A percentile compares a stretch with the other conserved stretches of the same genome.
phyloP scores from a whole-genome alignment of 2,888 invertebrate genomes.

The Agonopterix heracliana region DNA sequence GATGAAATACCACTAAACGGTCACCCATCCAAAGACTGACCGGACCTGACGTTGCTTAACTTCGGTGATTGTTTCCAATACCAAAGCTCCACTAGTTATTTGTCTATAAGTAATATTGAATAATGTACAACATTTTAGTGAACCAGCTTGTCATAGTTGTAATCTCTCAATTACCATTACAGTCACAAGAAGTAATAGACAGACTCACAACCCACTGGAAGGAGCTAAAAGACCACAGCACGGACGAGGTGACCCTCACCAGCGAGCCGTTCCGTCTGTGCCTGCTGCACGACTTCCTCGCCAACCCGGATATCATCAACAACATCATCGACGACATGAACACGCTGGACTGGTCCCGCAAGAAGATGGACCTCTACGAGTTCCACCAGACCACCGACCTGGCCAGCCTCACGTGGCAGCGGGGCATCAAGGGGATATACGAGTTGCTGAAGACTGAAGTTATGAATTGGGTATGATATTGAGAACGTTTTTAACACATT shows the following conservation, averaged over 20 bases:
- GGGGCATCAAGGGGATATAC: constrained; percentile 78
- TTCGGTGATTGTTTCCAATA: too few relatives aligned
- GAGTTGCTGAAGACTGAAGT: constrained; percentile 80
- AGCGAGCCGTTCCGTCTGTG: constrained; percentile 81
- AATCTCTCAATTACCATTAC: constrained; percentile 17
- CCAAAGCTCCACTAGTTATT: too few relatives aligned
- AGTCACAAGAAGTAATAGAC: constrained; percentile 58
- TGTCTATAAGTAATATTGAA: too few relatives aligned
- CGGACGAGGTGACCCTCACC: constrained; percentile 69
- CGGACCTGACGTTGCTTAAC: too few relatives aligned
- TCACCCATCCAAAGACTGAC: too few relatives aligned
- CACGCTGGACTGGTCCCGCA: constrained; percentile 81
- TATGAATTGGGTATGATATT: constrained; percentile 76
- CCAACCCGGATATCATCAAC: constrained; percentile 73
- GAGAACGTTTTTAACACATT: constrained; percentile 11
- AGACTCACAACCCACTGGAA: constrained; percentile 66
- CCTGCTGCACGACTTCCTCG: constrained; percentile 78
- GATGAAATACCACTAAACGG: too few relatives aligned
- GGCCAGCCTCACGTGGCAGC: constrained; percentile 70
- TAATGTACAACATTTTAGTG: too few relatives aligned
- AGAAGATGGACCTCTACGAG: constrained; percentile 92
- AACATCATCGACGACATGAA: constrained; percentile 81
- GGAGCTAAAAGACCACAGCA: constrained; percentile 46
- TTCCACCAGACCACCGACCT: constrained; percentile 89
- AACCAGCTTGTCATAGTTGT: background rate